Percentiles rank a stretch among this genome's conserved stretches.
Conservation (phyloP, 2,113 vertebrate species). For the Rhinichthys klamathensis region DNA sequence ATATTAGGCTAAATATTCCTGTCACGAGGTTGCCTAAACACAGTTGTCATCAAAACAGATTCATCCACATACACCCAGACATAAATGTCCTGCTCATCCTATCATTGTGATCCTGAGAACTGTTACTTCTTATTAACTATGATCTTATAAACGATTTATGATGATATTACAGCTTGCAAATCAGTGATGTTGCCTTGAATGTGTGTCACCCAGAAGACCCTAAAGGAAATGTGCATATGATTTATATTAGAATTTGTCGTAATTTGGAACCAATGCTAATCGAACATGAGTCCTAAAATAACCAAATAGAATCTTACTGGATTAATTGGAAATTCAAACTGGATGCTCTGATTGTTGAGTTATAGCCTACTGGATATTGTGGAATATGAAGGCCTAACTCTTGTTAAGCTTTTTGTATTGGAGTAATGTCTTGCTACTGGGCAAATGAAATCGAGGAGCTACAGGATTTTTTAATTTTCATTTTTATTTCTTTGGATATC, state of each 20-base stretch:
- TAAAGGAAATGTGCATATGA: not conserved
- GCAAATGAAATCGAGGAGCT: not conserved
- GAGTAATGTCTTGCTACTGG: not conserved
- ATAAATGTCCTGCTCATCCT: not conserved
- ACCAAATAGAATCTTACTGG: not conserved
- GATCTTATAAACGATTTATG: not conserved
- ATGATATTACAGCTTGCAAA: not conserved
- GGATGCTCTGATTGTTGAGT: not conserved
- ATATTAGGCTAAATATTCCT: slow-evolving; percentile 9
- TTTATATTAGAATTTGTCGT: not conserved
- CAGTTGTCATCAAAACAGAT: slow-evolving; percentile 6
- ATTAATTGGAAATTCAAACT: not conserved
- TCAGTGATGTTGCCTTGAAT: not conserved
- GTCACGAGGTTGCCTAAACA: slow-evolving; percentile 5
- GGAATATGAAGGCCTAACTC: not conserved
- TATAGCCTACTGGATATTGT: not conserved
- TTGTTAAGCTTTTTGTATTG: not conserved
- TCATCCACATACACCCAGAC: not conserved
- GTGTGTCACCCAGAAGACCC: too few species aligned
- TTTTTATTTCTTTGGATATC: not conserved
- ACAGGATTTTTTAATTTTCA: too few species aligned
- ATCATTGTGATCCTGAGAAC: not conserved
- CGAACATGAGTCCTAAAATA: not conserved
- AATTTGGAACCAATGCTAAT: not conserved
- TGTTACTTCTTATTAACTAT: not conserved